phyloP scores from a whole-genome alignment of 1,140 invertebrate species.

The Neuroterus valhalla region DNA sequence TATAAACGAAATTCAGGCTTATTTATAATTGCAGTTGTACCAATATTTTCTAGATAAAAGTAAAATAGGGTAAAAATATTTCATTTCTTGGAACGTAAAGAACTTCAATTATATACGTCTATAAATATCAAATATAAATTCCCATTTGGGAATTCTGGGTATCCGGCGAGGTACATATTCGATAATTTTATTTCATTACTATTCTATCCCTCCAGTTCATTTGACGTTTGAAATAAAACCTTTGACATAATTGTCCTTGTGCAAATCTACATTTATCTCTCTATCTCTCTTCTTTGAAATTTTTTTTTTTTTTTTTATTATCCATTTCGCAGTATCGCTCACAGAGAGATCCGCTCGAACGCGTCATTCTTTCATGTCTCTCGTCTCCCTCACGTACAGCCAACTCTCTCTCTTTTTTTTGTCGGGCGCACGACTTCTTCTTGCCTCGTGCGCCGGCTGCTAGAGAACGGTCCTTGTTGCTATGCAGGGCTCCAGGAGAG shows the following conservation, averaged over 20 bases:
- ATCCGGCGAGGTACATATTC: no score
- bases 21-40: no score
- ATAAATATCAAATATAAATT: no score
- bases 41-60: no score
- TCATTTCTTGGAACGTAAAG: no score
- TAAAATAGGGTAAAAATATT: no score
- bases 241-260: slow-evolving; percentile 14
- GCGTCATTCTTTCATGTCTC: slow-evolving; percentile 22
- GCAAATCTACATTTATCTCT: neutral
- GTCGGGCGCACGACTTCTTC: slow-evolving; percentile 35
- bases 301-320: slow-evolving; percentile 33
- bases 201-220: neutral
- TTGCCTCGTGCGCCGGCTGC: slow-evolving; percentile 28
- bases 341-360: slow-evolving; percentile 27
- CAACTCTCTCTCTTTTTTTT: slow-evolving; percentile 46
- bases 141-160: no score
- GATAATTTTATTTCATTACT: neutral
- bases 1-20: no score
- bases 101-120: no score
- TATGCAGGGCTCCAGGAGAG: slow-evolving; percentile 44
- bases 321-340: slow-evolving; percentile 27
- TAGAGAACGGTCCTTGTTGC: slow-evolving; percentile 37
- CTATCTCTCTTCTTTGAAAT: slow-evolving; percentile 30
- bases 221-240: neutral
- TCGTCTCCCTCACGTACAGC: slow-evolving; percentile 35